These are phyloP conservation scores for Apis florea DNA, from an alignment of 1,140 invertebrate genomes.

Conservation along the genomic window DNA sequence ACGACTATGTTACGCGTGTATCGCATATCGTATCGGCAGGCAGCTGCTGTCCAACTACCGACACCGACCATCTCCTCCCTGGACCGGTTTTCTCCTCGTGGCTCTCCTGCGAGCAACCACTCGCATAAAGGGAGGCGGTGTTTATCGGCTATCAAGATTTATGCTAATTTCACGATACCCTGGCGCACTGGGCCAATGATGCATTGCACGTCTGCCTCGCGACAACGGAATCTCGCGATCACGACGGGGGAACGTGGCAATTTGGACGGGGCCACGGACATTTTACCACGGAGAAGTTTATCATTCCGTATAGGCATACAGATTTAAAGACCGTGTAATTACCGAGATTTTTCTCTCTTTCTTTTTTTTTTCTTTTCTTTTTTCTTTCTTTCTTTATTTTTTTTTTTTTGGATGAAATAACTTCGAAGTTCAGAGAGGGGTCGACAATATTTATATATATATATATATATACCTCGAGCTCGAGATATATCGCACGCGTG, in stretches of 20 bases:
- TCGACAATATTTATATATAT: constrained; percentile 19
- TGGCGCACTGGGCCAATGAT: not conserved
- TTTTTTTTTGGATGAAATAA: not conserved
- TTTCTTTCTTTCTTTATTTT: not conserved
- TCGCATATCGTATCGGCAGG: constrained; percentile 12
- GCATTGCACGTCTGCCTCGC: not conserved
- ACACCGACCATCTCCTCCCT: constrained; percentile 2
- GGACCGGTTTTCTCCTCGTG: constrained; percentile 27
- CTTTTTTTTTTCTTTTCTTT: no score
- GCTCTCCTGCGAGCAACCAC: not conserved
- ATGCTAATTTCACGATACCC: constrained; percentile 24
- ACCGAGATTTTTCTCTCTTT: no score
- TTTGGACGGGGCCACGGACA: not conserved
- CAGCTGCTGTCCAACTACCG: constrained; percentile 47
- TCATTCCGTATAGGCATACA: not conserved
- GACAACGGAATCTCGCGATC: not conserved
- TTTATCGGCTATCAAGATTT: constrained; percentile 36
- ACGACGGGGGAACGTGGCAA: constrained; percentile 9
- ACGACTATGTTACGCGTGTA: constrained; percentile 9
- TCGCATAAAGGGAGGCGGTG: not conserved
- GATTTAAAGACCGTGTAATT: not conserved
- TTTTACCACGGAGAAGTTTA: not conserved
- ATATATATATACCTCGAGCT: not conserved
- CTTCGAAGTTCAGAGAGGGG: not conserved
- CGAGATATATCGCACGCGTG: constrained; percentile 9